Evolutionary conservation across 35 echinoderm and acorn worm species (phyloP).

Genomic region (Holothuria glaberrima): DNA sequence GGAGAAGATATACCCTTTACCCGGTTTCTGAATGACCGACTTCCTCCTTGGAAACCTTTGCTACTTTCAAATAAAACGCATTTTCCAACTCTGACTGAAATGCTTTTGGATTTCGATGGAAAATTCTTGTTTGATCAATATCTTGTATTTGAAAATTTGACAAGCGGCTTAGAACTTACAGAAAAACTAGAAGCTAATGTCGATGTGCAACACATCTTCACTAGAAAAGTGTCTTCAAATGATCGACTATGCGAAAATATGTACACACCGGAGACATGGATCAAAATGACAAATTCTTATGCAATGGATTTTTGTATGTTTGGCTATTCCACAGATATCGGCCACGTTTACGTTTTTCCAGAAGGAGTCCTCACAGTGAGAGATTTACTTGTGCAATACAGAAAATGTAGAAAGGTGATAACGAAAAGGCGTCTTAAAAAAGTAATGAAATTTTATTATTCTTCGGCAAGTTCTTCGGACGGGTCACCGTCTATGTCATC

Average conservation of each 20-base stretch:
- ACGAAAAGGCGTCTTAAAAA: too few relatives aligned
- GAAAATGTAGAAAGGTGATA: too few relatives aligned
- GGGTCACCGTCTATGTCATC: too few relatives aligned
- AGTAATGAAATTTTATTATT: too few relatives aligned
- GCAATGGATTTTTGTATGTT: slow-evolving; percentile 42
- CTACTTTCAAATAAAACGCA: background rate
- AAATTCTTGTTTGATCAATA: background rate
- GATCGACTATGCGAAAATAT: too few relatives aligned
- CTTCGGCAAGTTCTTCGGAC: too few relatives aligned
- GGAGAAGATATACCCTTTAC: background rate
- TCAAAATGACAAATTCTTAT: slow-evolving; percentile 11
- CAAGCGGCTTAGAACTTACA: background rate
- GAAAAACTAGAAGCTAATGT: background rate
- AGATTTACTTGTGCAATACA: too few relatives aligned
- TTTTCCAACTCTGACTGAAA: slow-evolving; percentile 10
- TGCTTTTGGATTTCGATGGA: slow-evolving; percentile 1
- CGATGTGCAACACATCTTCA: too few relatives aligned
- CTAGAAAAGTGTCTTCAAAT: too few relatives aligned
- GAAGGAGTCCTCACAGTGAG: too few relatives aligned
- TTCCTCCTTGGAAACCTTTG: background rate
- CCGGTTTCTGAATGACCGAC: background rate
- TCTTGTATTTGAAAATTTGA: slow-evolving; percentile 21
- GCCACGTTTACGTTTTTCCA: background rate
- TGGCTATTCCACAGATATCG: background rate
- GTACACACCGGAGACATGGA: slow-evolving; percentile 7